phyloP scores from a whole-genome alignment of 2,797 vertebrate genomes.

The Protosalanx chinensis region DNA sequence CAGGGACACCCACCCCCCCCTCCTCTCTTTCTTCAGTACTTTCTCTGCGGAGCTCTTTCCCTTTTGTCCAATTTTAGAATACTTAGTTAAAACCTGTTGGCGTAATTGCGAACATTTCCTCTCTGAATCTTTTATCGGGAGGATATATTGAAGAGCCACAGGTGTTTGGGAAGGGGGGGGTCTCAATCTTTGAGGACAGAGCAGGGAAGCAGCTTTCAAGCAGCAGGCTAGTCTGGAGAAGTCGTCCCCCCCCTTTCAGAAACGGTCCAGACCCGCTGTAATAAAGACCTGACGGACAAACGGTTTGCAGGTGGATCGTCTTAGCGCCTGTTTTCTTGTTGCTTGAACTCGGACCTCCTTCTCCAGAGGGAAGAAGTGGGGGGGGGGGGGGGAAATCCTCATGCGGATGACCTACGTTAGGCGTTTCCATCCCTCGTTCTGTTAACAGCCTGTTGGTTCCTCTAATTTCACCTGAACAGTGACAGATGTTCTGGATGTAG shows the following conservation, averaged over 20 bases:
- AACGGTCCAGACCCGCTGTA: conserved; percentile 20
- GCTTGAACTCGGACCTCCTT: too few species aligned
- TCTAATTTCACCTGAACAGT: conserved; percentile 7
- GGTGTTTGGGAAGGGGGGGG: conserved; percentile 10
- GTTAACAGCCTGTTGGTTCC: not conserved
- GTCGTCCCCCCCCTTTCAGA: conserved; percentile 10
- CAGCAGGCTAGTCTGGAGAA: not conserved
- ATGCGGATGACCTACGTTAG: too few species aligned
- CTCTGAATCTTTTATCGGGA: not conserved
- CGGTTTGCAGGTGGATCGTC: conserved; percentile 32
- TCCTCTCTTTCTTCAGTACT: conserved; percentile 40
- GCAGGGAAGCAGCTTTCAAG: conserved; percentile 5
- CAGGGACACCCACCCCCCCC: conserved; percentile 50
- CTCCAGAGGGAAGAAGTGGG: too few species aligned
- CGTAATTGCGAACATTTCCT: conserved; percentile 5
- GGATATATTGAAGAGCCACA: not conserved
- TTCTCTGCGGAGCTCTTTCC: conserved; percentile 26
- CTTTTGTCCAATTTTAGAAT: conserved; percentile 43
- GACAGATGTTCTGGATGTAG: not conserved
- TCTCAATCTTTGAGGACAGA: not conserved
- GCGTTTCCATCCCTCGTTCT: too few species aligned
- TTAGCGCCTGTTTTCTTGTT: not conserved
- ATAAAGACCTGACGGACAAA: conserved; percentile 26
- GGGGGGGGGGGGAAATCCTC: too few species aligned
- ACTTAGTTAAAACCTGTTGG: conserved; percentile 45